Conservation (phyloP, 53 echinoderm and acorn worm species). For the Holothuria scabra region DNA sequence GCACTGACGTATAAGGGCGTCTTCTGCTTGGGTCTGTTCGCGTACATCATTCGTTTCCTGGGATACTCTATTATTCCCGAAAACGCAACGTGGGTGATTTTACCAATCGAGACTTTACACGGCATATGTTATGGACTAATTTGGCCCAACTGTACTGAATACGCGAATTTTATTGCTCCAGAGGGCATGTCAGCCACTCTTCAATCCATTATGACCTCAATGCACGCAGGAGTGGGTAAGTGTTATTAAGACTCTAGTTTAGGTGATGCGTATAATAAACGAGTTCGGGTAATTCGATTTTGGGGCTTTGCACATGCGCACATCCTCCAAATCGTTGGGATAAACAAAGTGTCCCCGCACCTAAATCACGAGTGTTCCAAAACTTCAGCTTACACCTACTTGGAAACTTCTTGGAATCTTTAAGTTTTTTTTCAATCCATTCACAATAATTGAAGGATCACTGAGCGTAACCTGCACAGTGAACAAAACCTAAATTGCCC, state of each 20-base stretch:
- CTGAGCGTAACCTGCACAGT: too few relatives aligned
- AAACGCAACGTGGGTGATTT: conserved; percentile 64
- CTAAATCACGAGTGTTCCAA: too few relatives aligned
- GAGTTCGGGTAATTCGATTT: too few relatives aligned
- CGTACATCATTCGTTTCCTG: conserved; percentile 63
- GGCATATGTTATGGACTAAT: conserved; percentile 71
- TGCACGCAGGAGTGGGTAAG: conserved; percentile 67
- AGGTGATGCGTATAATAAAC: too few relatives aligned
- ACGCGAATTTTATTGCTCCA: conserved; percentile 60
- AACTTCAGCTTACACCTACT: too few relatives aligned
- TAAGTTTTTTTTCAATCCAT: too few relatives aligned
- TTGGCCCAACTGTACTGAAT: conserved; percentile 65
- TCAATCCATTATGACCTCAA: conserved; percentile 57
- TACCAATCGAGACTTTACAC: conserved; percentile 70
- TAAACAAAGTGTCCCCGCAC: too few relatives aligned
- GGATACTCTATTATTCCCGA: conserved; percentile 55
- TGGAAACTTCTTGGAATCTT: too few relatives aligned
- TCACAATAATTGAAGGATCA: too few relatives aligned
- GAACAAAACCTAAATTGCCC: too few relatives aligned
- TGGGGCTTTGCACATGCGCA: too few relatives aligned
- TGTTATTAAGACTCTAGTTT: background rate
- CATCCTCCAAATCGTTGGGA: too few relatives aligned
- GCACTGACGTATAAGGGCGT: conserved; percentile 66
- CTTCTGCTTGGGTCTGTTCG: conserved; percentile 58
- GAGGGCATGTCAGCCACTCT: conserved; percentile 68